Evolutionary conservation across 2,113 vertebrate species (phyloP).

Genomic region (Tachysurus vachellii): DNA sequence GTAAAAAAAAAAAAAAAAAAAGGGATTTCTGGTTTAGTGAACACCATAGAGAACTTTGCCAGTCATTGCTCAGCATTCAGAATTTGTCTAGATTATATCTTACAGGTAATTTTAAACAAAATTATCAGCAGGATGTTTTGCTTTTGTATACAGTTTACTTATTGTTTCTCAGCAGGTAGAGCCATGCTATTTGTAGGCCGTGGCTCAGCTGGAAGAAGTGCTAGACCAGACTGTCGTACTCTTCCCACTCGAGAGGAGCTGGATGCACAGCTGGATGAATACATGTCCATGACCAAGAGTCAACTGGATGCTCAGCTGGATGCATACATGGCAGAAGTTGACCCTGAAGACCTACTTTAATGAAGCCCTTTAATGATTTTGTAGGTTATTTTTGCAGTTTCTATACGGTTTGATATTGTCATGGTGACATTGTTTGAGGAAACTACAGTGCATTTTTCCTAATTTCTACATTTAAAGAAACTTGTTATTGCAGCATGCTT

Average conservation of each 20-base stretch:
- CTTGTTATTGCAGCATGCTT: neutral
- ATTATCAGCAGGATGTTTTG: neutral
- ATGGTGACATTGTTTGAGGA: neutral
- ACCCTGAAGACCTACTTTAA: slow-evolving; percentile 75
- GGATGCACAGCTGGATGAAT: slow-evolving; percentile 86
- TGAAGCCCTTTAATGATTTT: neutral
- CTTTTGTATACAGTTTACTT: neutral
- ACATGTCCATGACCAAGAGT: slow-evolving; percentile 88
- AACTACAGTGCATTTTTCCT: neutral
- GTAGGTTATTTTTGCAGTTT: too few species aligned
- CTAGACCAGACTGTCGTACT: slow-evolving; percentile 53
- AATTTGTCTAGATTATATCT: neutral
- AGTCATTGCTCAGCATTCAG: neutral
- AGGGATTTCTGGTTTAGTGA: neutral
- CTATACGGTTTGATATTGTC: neutral
- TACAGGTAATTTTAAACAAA: neutral
- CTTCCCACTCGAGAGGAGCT: slow-evolving; percentile 80
- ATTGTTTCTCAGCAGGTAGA: slow-evolving; percentile 60
- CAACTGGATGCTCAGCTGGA: slow-evolving; percentile 86
- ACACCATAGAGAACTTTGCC: neutral
- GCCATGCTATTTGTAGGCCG: slow-evolving; percentile 73
- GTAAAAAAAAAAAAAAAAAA: neutral
- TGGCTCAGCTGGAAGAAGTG: slow-evolving; percentile 69
- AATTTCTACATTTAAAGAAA: neutral
- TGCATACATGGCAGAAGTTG: slow-evolving; percentile 90